These are phyloP conservation scores for Chlorops oryzae DNA, from an alignment of 1,140 invertebrate genomes.

Conservation along the genomic window DNA sequence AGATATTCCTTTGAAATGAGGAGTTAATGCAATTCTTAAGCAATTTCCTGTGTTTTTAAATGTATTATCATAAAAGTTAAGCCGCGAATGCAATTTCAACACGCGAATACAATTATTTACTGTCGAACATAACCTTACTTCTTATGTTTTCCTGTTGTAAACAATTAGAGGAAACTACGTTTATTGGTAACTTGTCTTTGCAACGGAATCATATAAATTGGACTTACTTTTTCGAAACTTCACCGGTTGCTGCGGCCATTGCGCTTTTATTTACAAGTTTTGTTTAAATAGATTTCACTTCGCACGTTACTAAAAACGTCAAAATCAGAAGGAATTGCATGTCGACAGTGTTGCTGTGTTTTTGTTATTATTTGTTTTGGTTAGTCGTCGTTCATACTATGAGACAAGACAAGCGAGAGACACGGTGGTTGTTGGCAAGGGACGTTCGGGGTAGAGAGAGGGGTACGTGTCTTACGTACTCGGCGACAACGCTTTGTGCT, in stretches of 20 bases:
- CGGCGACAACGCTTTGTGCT: too few species aligned
- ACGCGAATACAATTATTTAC: not conserved
- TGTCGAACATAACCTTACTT: not conserved
- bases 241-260: constrained; percentile 40
- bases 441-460: too few species aligned
- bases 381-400: too few species aligned
- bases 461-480: too few species aligned
- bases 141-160: not conserved
- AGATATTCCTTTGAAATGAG: not conserved
- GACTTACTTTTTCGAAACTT: constrained; percentile 45
- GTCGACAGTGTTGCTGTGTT: too few species aligned
- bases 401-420: too few species aligned
- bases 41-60: constrained; percentile 5
- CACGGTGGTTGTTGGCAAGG: too few species aligned
- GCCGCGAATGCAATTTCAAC: not conserved
- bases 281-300: too few species aligned
- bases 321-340: too few species aligned
- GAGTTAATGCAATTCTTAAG: not conserved
- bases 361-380: too few species aligned
- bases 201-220: constrained; percentile 6
- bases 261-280: too few species aligned
- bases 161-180: constrained; percentile 12
- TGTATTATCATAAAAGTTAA: not conserved
- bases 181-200: constrained; percentile 33
- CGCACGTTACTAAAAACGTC: too few species aligned